These are phyloP conservation scores for Glaucidium brasilianum DNA, from an alignment of 2,113 vertebrate genomes.

Conservation along the genomic window DNA sequence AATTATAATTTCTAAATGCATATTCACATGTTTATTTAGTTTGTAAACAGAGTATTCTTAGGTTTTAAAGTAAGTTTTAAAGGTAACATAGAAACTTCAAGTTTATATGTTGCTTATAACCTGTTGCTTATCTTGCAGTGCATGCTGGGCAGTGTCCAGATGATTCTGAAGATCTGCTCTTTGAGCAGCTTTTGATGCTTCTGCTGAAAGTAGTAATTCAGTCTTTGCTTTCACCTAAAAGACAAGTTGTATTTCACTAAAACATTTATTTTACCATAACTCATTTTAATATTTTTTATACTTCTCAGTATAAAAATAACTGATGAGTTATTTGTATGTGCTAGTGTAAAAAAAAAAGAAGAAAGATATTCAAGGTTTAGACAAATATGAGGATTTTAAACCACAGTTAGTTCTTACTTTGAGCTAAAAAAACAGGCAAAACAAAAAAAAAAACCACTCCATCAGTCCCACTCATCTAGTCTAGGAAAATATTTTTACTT, in stretches of 20 bases:
- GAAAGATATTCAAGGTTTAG: not conserved
- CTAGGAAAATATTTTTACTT: not conserved
- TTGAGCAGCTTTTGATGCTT: slow-evolving; percentile 92
- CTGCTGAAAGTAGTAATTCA: slow-evolving; percentile 90
- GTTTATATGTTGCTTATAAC: slow-evolving; percentile 61
- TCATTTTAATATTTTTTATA: not conserved
- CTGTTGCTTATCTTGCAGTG: slow-evolving; percentile 97
- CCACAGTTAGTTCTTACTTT: not conserved
- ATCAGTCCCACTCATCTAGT: not conserved
- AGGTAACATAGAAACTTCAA: not conserved
- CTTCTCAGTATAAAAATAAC: too few relatives aligned
- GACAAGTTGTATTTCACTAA: not conserved
- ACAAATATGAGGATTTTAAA: not conserved
- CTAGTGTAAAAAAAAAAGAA: not conserved
- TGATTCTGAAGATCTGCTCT: slow-evolving; percentile 94
- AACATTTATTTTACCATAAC: not conserved
- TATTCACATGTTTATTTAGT: not conserved
- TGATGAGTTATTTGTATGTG: not conserved
- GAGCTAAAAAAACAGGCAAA: not conserved
- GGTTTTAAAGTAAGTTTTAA: not conserved
- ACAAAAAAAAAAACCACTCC: not conserved
- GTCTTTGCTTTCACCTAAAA: slow-evolving; percentile 96
- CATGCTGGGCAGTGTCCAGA: slow-evolving; percentile 92
- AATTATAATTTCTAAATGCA: not conserved
- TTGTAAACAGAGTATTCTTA: not conserved